Base-by-base conservation (phyloP, 2,888 invertebrate species). In the Operophtera brumata region DNA sequence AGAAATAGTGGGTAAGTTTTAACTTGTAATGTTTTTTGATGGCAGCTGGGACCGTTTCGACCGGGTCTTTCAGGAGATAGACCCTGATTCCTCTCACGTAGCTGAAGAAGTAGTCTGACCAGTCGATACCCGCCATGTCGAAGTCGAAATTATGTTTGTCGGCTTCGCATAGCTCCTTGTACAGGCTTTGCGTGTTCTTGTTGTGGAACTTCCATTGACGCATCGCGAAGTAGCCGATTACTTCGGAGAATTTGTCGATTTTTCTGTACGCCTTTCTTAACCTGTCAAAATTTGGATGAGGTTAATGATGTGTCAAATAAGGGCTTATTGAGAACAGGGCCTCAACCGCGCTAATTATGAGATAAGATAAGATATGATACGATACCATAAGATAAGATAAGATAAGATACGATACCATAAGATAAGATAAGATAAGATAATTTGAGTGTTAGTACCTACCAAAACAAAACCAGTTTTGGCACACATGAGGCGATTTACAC, bases 61-160 rank as follows among this genome's bases (percentile, higher is more conserved):
- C 67, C 0, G 94, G 93, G 65, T 96, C 96, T 68, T 96, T 96
- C 1, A 96, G 80, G 1, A 96, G 79, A 69, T 94, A 96, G 0
- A 92, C 80, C 48, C 96, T 88, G n/a, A 94, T 86, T 0, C 96
- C 96, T 54, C 91, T 82, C 6, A 94, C 84, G 67, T 95, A 95
- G 39, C 88, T 91, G 56, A 92, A 89, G 67, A 95, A 93, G 68
- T 94, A 96, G 0, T 90, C 84, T 5, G 91, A 86, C 96, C 96
- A 96, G 45, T 93, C 84, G 0, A 96, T 67, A 5, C 83, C 67
- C 0, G 82, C 78, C 41, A 95, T 91, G 70, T 95, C 92, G 70
- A 94, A 95, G 65, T 92, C 90, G 69, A 94, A 95, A 0, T 92
- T 67, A 14, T 91, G 75, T 60, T 91, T 90, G 73, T 94, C 95